Evolutionary conservation across 1,140 invertebrate genomes (phyloP).

Genomic region (Artemia franciscana): DNA sequence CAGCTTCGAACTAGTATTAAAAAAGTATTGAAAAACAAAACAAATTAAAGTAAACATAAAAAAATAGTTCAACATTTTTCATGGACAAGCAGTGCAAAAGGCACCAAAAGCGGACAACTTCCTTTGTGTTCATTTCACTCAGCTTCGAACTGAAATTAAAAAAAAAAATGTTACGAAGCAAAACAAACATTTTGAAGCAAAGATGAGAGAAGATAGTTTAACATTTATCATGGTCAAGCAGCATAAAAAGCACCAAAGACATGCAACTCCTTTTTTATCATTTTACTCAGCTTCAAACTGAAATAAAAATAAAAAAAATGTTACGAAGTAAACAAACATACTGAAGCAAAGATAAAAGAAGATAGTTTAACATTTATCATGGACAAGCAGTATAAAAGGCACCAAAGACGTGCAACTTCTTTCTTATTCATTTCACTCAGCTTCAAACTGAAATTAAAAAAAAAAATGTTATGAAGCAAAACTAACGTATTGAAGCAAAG

Average conservation of each 20-base stretch:
- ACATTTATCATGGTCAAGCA: neutral
- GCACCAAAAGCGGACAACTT: slow-evolving; percentile 17
- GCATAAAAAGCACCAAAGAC: no score
- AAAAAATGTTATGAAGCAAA: slow-evolving; percentile 1
- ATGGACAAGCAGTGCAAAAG: slow-evolving; percentile 15
- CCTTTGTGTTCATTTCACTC: slow-evolving; percentile 14
- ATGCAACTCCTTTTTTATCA: no score
- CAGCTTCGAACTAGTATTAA: no score
- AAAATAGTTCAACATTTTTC: slow-evolving; percentile 1
- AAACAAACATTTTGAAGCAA: slow-evolving; percentile 8
- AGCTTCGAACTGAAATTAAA: slow-evolving; percentile 12
- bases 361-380: slow-evolving; percentile 1
- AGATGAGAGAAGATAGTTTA: neutral
- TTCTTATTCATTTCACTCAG: slow-evolving; percentile 14
- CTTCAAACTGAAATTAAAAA: slow-evolving; percentile 11
- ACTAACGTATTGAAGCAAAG: slow-evolving; percentile 5
- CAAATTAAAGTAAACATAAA: slow-evolving; percentile 5
- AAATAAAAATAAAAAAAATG: slow-evolving; percentile 5
- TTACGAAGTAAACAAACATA: slow-evolving; percentile 1
- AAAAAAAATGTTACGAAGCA: slow-evolving; percentile 1
- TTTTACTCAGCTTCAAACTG: no score
- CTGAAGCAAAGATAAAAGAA: slow-evolving; percentile 4
- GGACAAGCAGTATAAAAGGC: slow-evolving; percentile 15
- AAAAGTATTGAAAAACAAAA: slow-evolving; percentile 3
- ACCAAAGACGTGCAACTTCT: slow-evolving; percentile 17